Base-by-base conservation (phyloP, 2,113 vertebrate species). In the Corythaeola cristata region DNA sequence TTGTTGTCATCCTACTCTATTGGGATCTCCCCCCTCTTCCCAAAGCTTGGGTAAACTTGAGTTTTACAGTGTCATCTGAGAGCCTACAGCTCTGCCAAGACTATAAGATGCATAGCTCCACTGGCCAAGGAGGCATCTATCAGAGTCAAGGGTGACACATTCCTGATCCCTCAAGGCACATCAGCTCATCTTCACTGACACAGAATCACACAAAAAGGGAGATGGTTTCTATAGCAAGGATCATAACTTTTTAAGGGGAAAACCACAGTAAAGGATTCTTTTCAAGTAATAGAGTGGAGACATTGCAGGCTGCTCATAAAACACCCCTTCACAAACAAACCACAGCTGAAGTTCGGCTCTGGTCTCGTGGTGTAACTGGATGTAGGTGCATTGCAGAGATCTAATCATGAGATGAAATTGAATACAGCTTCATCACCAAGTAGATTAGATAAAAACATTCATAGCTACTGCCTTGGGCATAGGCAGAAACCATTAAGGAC, bases 381-480 rank as follows among this genome's bases (percentile, higher is more conserved):
- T 81, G 90, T 78, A 67, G 68, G 44, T 69, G 62, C 28, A 76
- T 76, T 95, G 90, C 58, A 91, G 49, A 89, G 88, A 85, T 90
- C 53, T 81, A 92, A 93, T 91, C 83, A 79, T 4, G 5, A 96
- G 69, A 85, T 69, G 74, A 93, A 95, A 95, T 71, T 85, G 74
- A 93, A 95, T 92, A 92, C 52, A 87, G 66, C 28, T 90, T 93
- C 88, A 87, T 95, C 90, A 90, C 44, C 49, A 87, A 91, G 80
- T 75, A 92, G 88, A 89, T 92, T 85, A 97, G 83, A 92, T 94
- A 45, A 78, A 94, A 94, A 87, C 85, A 87, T 79, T 91, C 83
- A 82, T 55, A 93, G 66, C 45, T 92, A 59, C 80, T 73, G 92
- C 92, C 41, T 14, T 52, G 67, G 88, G 80, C 80, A 82, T 55